phyloP scores from a whole-genome alignment of 2,113 vertebrate genomes.

The Neomonachus schauinslandi region DNA sequence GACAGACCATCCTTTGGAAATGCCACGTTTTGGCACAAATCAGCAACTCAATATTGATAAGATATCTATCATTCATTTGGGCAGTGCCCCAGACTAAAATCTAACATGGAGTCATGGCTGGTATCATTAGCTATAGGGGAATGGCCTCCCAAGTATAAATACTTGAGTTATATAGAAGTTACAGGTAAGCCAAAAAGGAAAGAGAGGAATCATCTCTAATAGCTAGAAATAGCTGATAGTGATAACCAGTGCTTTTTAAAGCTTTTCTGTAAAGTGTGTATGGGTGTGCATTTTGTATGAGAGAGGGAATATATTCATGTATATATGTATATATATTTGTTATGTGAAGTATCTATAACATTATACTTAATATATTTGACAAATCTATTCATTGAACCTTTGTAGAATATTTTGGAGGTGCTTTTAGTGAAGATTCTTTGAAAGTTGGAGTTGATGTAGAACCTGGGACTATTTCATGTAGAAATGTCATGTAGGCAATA shows the following conservation, averaged over 20 bases:
- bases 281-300: background rate
- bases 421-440: slow-evolving; percentile 53
- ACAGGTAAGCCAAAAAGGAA: background rate
- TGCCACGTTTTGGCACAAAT: slow-evolving; percentile 56
- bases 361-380: background rate
- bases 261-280: background rate
- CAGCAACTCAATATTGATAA: slow-evolving; percentile 55
- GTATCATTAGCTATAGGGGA: background rate
- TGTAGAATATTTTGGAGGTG: background rate
- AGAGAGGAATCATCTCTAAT: background rate
- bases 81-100: slow-evolving; percentile 50
- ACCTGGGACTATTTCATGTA: background rate
- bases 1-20: slow-evolving; percentile 64
- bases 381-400: slow-evolving; percentile 11
- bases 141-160: background rate
- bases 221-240: slow-evolving; percentile 1
- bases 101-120: slow-evolving; percentile 37
- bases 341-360: background rate
- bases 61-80: slow-evolving; percentile 64
- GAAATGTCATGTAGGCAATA: background rate
- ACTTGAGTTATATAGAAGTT: background rate
- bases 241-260: background rate
- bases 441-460: slow-evolving; percentile 1
- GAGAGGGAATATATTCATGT: background rate
- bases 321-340: background rate